Conservation (phyloP, 2,113 vertebrate genomes). For the Zosterops lateralis region DNA sequence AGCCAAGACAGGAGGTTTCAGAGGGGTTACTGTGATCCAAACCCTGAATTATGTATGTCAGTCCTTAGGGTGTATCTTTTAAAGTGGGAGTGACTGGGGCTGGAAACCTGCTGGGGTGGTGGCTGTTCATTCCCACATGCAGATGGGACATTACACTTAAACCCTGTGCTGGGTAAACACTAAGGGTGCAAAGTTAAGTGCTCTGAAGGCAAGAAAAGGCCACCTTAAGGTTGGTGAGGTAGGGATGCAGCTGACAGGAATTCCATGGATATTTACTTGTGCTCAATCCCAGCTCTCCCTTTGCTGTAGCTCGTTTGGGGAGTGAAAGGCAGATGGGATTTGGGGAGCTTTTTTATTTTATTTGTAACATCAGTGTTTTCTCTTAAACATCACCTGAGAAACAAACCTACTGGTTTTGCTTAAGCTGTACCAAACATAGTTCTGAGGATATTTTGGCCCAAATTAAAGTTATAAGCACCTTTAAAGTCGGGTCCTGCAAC, state of each 20-base stretch:
- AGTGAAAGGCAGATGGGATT: background rate
- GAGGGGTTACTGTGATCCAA: slow-evolving; percentile 30
- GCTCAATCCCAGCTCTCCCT: background rate
- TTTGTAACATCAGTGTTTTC: background rate
- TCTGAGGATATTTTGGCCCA: background rate
- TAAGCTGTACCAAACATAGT: background rate
- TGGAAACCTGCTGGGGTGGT: background rate
- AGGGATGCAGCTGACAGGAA: background rate
- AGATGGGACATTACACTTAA: background rate
- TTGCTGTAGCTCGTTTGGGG: background rate
- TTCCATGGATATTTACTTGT: background rate
- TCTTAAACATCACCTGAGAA: background rate
- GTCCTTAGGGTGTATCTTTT: slow-evolving; percentile 24
- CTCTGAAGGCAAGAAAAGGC: background rate
- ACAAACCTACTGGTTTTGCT: background rate
- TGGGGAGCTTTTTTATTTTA: background rate
- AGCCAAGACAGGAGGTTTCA: slow-evolving; percentile 42
- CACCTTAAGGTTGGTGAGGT: background rate
- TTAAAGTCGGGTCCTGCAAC: background rate
- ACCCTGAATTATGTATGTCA: slow-evolving; percentile 47
- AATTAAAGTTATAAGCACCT: background rate
- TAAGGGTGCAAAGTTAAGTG: background rate
- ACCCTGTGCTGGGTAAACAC: background rate
- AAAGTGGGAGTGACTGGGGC: slow-evolving; percentile 1
- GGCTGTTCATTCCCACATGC: background rate